Evolutionary conservation across 2,888 invertebrate genomes (phyloP).

Genomic region (Leptopilina myrica): DNA sequence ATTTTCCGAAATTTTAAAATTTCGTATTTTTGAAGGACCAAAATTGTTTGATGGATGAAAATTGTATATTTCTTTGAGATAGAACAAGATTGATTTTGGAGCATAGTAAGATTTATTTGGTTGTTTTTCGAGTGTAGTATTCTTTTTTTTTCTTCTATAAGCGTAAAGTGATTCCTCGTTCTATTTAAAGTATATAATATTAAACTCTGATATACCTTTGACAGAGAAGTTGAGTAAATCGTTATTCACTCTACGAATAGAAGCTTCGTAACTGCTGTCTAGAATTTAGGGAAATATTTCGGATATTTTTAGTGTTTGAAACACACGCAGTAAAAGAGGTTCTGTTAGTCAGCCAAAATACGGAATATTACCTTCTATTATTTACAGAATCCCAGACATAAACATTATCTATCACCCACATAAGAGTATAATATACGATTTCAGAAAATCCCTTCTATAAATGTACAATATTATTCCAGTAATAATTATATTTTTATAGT

Average conservation of each 20-base stretch:
- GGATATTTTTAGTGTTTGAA: constrained; percentile 32
- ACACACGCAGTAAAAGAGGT: constrained; percentile 31
- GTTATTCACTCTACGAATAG: constrained; percentile 36
- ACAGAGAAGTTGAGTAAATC: constrained; percentile 26
- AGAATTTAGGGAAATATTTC: constrained; percentile 34
- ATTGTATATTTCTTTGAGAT: no score
- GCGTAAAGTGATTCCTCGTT: neutral
- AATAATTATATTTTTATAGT: no score
- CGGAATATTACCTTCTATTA: constrained; percentile 35
- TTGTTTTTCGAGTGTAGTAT: no score
- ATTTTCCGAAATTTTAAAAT: no score
- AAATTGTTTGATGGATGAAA: no score
- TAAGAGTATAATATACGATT: neutral
- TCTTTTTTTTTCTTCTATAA: no score
- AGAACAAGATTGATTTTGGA: no score
- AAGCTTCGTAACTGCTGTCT: constrained; percentile 30
- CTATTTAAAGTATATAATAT: neutral
- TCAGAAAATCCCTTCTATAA: neutral
- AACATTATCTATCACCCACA: constrained; percentile 19
- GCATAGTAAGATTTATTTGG: no score
- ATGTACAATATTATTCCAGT: neutral
- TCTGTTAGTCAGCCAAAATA: constrained; percentile 27
- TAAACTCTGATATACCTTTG: neutral
- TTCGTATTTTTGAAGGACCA: no score
- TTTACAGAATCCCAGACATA: constrained; percentile 33